phyloP scores from a whole-genome alignment of 1,140 invertebrate genomes.

The Lordiphosa clarofinis region DNA sequence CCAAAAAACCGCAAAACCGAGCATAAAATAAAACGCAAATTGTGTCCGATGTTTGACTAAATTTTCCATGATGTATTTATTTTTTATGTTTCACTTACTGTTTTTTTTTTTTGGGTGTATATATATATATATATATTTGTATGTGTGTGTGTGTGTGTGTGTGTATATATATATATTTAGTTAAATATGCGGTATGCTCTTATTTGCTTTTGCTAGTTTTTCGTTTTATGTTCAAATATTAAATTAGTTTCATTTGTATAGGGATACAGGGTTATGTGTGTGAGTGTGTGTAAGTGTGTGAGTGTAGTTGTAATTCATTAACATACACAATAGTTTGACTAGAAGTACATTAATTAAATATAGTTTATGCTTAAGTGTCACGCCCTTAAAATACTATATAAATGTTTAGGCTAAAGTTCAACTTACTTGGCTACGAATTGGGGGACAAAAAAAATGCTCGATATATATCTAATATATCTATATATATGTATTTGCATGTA shows the following conservation, averaged over 20 bases:
- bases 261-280: constrained; percentile 33
- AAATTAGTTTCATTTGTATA: constrained; percentile 53
- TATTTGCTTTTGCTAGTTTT: constrained; percentile 29
- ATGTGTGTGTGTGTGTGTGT: constrained; percentile 22
- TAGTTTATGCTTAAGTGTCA: constrained; percentile 41
- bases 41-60: constrained; percentile 64
- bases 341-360: constrained; percentile 40
- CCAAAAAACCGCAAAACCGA: no score
- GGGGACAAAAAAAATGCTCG: constrained; percentile 48
- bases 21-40: not conserved
- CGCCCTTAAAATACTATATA: constrained; percentile 14
- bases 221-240: constrained; percentile 39
- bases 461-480: not conserved
- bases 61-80: constrained; percentile 71
- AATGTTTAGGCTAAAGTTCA: constrained; percentile 55
- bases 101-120: not conserved
- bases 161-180: constrained; percentile 26
- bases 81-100: constrained; percentile 26
- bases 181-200: constrained; percentile 39
- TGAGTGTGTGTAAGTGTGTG: constrained; percentile 8
- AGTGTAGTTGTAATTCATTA: constrained; percentile 17
- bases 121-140: constrained; percentile 16
- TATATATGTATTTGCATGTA: constrained; percentile 32
- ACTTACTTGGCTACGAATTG: constrained; percentile 56
- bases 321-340: constrained; percentile 42